Base-by-base conservation (phyloP, 2,888 invertebrate genomes). In the Hemithea aestivaria region DNA sequence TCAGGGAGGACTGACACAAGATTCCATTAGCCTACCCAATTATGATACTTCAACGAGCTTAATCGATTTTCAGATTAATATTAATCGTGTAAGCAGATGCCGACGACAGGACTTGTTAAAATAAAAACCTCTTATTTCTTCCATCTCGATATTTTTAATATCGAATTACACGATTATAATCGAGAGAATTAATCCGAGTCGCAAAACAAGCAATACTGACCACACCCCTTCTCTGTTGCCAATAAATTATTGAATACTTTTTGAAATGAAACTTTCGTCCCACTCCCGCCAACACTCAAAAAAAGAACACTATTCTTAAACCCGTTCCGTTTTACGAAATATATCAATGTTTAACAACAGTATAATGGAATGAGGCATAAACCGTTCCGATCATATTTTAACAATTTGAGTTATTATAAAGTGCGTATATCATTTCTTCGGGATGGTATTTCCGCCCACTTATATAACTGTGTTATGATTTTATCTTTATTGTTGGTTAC, bases 391-490 rank as follows among this genome's bases (percentile, higher is more conserved):
- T 57, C 58, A 58, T 60, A 62, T 62, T 67, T 71, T 66, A 65
- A 69, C 66, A 58, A 69, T 70, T 66, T 70, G 64, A 70, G 63
- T 54, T 56, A 61, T 69, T 73, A 79, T 81, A 79, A 60, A 67
- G 68, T 62, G 65, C 60, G 72, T 77, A 79, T 79, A 79, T 80
- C 78, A 78, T 66, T 58, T 75, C 73, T 81, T 79, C 78, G 69
- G 74, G 75, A 70, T 67, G 71, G 70, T 72, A 58, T 65, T 51
- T 52, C 51, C 58, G 62, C 64, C 61, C 60, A 46, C 45, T 23
- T 25, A 37, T 34, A 27, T 47, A 46, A 46, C 41, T 46, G 51
- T 46, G 28, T 23, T 45, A 39, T 40, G 24, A 16, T 30, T 26
- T 27, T 30, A 27, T 30, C 10, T 12, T n/a, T 8, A 21, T 21